Conservation (phyloP, 2,113 vertebrate genomes). For the Apteryx owenii region DNA sequence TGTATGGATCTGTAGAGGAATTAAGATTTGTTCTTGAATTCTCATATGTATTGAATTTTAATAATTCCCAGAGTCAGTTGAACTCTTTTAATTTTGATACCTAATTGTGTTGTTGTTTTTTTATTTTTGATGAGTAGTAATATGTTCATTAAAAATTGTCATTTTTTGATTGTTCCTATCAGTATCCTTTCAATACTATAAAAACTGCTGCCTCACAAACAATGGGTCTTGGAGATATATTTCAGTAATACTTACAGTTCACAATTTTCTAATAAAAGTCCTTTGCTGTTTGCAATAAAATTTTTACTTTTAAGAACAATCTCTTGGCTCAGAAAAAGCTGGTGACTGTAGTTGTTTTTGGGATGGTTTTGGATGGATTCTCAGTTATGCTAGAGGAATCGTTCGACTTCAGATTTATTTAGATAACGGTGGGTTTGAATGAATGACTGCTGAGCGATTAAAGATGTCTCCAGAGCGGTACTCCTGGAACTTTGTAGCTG, state of each 20-base stretch:
- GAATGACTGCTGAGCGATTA: neutral
- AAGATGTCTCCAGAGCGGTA: neutral
- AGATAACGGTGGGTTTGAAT: neutral
- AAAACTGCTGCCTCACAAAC: neutral
- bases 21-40: neutral
- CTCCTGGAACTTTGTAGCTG: neutral
- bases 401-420: neutral
- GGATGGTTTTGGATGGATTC: neutral
- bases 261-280: neutral
- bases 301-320: neutral
- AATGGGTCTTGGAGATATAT: neutral
- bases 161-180: neutral
- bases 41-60: neutral
- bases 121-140: neutral
- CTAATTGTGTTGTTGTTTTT: neutral
- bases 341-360: neutral
- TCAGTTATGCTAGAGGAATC: neutral
- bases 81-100: neutral
- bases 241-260: neutral
- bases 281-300: neutral
- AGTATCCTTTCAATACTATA: neutral
- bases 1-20: neutral
- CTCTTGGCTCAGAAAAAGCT: neutral
- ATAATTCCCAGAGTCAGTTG: neutral
- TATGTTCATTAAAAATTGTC: neutral